Conservation (phyloP, 2,888 invertebrate genomes). For the Galeruca laticollis region DNA sequence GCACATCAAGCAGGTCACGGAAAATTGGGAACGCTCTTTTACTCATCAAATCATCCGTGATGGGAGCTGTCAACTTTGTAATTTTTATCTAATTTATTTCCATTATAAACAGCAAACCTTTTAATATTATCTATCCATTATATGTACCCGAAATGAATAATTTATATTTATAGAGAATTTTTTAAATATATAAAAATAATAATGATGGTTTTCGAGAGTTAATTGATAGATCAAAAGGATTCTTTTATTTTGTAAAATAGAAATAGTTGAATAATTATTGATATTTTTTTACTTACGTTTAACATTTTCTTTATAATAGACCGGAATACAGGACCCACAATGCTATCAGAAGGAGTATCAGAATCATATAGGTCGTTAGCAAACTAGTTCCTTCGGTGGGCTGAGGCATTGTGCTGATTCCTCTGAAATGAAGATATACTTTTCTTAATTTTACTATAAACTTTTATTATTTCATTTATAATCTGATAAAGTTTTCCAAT, state of each 20-base stretch:
- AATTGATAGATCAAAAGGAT: background rate
- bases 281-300: constrained; percentile 12
- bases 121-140: background rate
- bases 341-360: constrained; percentile 52
- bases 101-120: background rate
- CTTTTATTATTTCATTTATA: background rate
- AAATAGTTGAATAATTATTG: background rate
- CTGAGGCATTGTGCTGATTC: constrained; percentile 47
- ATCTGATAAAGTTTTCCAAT: no score
- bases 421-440: constrained; percentile 24
- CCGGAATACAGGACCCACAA: constrained; percentile 54
- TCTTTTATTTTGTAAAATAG: background rate
- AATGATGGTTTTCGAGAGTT: background rate
- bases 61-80: background rate
- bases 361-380: constrained; percentile 53
- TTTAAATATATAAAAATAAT: background rate
- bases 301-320: constrained; percentile 43
- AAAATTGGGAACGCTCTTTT: constrained; percentile 3
- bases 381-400: constrained; percentile 52
- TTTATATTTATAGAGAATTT: background rate
- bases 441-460: background rate
- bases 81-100: background rate
- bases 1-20: background rate
- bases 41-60: constrained; percentile 14
- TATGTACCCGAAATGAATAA: background rate